These are phyloP conservation scores for Cyprinodon diabolis DNA, from an alignment of 2,797 vertebrate genomes.

Conservation along the genomic window DNA sequence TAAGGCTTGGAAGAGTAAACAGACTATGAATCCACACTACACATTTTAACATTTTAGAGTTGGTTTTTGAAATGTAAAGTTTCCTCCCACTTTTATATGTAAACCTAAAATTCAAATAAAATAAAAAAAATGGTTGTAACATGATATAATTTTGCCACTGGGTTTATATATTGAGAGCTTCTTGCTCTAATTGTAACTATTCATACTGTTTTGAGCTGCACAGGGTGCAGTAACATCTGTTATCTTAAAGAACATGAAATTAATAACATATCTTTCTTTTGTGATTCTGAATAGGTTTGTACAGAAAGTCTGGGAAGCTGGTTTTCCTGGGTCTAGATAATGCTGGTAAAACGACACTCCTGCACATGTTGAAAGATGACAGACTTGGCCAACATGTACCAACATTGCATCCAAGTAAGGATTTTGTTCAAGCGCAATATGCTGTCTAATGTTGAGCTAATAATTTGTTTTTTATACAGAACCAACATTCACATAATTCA, in stretches of 20 bases:
- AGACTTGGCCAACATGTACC: conserved; percentile 94
- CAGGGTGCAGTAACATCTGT: neutral
- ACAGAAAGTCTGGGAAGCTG: conserved; percentile 96
- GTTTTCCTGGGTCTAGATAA: conserved; percentile 98
- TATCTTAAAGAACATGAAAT: neutral
- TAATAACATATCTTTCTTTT: neutral
- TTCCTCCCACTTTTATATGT: neutral
- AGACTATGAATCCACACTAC: neutral
- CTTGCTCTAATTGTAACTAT: neutral
- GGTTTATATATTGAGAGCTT: neutral
- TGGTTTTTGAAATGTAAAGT: neutral
- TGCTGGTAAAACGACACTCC: conserved; percentile 95
- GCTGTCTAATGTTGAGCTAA: neutral
- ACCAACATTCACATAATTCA: no score
- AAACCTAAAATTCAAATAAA: neutral
- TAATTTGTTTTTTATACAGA: neutral
- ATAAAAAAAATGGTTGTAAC: neutral
- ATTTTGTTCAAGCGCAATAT: neutral
- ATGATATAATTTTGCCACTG: neutral
- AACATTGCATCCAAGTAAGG: conserved; percentile 92
- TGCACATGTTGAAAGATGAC: conserved; percentile 98
- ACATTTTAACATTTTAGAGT: neutral
- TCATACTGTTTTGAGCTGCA: neutral
- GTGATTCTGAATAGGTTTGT: conserved; percentile 84
- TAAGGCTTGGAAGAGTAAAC: no score